These are phyloP conservation scores for Limonius californicus DNA, from an alignment of 1,140 invertebrate species.

Conservation along the genomic window DNA sequence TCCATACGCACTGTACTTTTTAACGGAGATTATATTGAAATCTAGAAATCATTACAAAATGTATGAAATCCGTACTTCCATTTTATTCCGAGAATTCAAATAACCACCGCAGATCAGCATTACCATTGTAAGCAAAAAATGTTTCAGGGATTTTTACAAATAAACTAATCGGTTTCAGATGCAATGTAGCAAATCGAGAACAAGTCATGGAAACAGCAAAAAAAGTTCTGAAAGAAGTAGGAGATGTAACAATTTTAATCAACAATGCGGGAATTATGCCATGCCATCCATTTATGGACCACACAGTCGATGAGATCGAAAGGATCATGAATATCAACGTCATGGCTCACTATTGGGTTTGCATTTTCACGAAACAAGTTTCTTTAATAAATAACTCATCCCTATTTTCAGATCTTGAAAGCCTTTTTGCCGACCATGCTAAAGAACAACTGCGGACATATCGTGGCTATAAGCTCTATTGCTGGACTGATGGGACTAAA, in stretches of 20 bases:
- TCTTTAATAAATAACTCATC: not conserved
- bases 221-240: conserved; percentile 56
- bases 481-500: conserved; percentile 69
- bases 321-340: conserved; percentile 76
- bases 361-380: conserved; percentile 63
- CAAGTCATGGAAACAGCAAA: conserved; percentile 34
- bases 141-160: too few relatives aligned
- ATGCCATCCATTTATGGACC: conserved; percentile 63
- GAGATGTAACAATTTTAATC: too few relatives aligned
- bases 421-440: conserved; percentile 80
- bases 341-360: conserved; percentile 72
- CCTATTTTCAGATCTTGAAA: conserved; percentile 44
- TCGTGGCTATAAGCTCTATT: conserved; percentile 37
- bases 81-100: too few relatives aligned
- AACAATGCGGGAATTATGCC: conserved; percentile 90
- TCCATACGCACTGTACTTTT: too few relatives aligned
- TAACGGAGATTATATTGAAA: too few relatives aligned
- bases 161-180: not conserved
- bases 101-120: too few relatives aligned
- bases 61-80: too few relatives aligned
- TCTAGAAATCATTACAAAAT: too few relatives aligned
- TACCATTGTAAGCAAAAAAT: too few relatives aligned
- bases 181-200: not conserved
- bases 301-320: conserved; percentile 63
- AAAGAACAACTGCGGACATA: conserved; percentile 43